Base-by-base conservation (phyloP, 1,140 invertebrate species). In the Gonioctena quinquepunctata region DNA sequence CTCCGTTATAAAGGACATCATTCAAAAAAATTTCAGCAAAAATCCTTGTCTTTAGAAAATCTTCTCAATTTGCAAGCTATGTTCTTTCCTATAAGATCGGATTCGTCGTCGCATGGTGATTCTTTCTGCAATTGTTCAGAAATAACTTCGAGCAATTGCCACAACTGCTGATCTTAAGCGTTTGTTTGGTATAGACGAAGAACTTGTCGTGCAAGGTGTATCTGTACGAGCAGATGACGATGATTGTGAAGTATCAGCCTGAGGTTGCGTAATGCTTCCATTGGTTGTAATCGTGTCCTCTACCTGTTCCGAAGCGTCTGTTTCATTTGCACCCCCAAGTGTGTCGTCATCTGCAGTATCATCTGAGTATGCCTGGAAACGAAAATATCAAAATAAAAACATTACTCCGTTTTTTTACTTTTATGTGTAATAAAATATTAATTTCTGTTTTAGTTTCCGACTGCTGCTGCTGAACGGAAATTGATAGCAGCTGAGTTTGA, bases 401-500 rank as follows among this genome's bases (percentile, higher is more conserved):
- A 42, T 42, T 7, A 42, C 6, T 42, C n/a, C 6, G 6, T 6
- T 6, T 6, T 42, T 42, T 42, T 42, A 42, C 25, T 54, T 19
- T n/a, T 54, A 16, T 54, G 18, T 18, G 7, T 54, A 54, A 54
- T 54, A 19, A 54, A 54, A 54, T 54, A 54, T 54, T 54, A 54
- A 54, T 54, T 54, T 54, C 52, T 54, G 52, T 54, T 54, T 19
- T 16, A 54, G 52, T 54, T 54, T 54, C 18, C 52, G 52, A 16
- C 52, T 54, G 52, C 6, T 54, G 7, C 18, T 54, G 52, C 6
- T 6, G 52, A 54, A 19, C 18, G 52, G 52, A 54, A 11, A 54
- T 54, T 16, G 52, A 54, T 54, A 54, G 52, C 52, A 54, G 52
- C 52, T 54, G 52, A 54, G 6, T 54, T 54, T 54, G 52, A 16